Conservation (phyloP, 2,888 invertebrate species). For the Lutraria lutraria region DNA sequence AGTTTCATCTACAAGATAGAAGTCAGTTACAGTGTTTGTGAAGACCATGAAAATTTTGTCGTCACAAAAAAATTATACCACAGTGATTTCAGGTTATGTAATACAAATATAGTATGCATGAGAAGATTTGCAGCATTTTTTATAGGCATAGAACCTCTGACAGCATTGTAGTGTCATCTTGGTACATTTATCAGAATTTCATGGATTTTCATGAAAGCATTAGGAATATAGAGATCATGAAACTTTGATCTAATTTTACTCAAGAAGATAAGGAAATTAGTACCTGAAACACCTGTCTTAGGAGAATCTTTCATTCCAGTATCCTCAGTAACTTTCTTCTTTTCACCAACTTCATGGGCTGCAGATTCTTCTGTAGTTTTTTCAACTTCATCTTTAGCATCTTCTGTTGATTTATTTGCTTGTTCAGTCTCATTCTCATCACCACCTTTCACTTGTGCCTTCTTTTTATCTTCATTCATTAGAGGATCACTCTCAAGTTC, state of each 20-base stretch:
- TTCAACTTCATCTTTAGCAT: background rate
- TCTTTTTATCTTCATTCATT: constrained; percentile 23
- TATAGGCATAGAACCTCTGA: no score
- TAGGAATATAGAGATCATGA: no score
- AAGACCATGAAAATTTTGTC: no score
- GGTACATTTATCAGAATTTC: no score
- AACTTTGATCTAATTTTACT: no score
- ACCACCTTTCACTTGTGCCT: constrained; percentile 23
- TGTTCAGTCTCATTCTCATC: constrained; percentile 26
- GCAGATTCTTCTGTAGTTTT: background rate
- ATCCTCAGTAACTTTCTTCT: constrained; percentile 36
- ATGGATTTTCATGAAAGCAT: no score
- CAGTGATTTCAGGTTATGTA: no score
- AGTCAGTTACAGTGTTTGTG: no score
- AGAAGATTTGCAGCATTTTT: no score
- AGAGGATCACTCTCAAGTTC: constrained; percentile 22
- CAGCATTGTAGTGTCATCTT: no score
- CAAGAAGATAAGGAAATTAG: background rate
- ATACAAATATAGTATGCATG: no score
- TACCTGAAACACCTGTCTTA: constrained; percentile 2
- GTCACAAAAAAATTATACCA: no score
- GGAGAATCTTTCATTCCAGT: background rate
- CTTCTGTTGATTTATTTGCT: background rate
- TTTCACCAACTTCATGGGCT: background rate
- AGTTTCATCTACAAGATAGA: constrained; percentile 31